Percentiles rank a stretch among this genome's conserved stretches.
Conservation (phyloP, 2,888 invertebrate genomes). For the Parnassius mnemosyne region DNA sequence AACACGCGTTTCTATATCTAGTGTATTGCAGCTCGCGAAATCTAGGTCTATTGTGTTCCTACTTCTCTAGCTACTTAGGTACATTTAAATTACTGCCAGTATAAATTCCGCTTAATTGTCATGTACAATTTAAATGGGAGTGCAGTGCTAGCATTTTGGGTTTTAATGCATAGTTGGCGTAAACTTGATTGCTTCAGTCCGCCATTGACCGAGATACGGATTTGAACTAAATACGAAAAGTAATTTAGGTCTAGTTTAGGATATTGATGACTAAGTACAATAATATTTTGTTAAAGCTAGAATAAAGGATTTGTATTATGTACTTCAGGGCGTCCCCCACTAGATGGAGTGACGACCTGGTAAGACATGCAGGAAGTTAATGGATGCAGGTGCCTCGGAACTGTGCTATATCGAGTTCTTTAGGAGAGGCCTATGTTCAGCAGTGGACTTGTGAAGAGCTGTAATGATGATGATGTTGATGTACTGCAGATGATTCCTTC, state of each 20-base stretch:
- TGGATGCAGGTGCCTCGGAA: too few relatives aligned
- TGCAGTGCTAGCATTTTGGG: constrained; percentile 22
- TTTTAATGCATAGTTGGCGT: constrained; percentile 16
- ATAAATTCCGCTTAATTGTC: constrained; percentile 26
- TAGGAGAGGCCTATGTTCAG: too few relatives aligned
- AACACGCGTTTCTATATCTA: not conserved
- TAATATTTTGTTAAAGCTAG: too few relatives aligned
- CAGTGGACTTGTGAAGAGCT: too few relatives aligned
- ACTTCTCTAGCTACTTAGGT: constrained; percentile 19
- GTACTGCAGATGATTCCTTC: too few relatives aligned
- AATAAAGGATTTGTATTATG: too few relatives aligned
- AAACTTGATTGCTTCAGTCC: constrained; percentile 8
- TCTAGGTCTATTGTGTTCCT: constrained; percentile 22
- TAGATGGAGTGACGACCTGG: too few relatives aligned
- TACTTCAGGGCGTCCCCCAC: too few relatives aligned
- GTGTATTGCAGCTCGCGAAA: constrained; percentile 10
- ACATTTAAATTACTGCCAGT: constrained; percentile 21
- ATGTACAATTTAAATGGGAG: constrained; percentile 25
- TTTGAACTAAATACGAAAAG: constrained; percentile 10
- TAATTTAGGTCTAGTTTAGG: constrained; percentile 5
- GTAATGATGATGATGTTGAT: too few relatives aligned
- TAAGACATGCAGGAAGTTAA: too few relatives aligned
- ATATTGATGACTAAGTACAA: not conserved
- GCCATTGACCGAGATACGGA: constrained; percentile 13
- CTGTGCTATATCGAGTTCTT: too few relatives aligned